Evolutionary conservation across 2,888 invertebrate genomes (phyloP).

Genomic region (Drosophila multiciliata): DNA sequence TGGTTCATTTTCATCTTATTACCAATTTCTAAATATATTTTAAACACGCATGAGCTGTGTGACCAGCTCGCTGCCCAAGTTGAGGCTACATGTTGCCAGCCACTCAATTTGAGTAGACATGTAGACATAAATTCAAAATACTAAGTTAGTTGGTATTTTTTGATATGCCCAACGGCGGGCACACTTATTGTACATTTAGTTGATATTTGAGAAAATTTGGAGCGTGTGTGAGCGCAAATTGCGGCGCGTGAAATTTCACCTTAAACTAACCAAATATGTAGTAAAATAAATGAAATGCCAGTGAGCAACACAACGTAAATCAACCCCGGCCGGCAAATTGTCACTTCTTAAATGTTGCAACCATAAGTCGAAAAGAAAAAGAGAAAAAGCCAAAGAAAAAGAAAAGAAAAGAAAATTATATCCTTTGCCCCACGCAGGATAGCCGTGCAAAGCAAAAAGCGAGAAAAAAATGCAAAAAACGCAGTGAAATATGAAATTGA

Average conservation of each 20-base stretch:
- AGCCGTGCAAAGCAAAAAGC: constrained; percentile 61
- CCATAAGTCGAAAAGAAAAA: constrained; percentile 14
- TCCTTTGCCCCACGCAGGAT: constrained; percentile 72
- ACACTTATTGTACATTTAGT: constrained; percentile 42
- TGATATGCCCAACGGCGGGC: constrained; percentile 8
- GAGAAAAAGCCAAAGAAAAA: constrained; percentile 18
- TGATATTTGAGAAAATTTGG: constrained; percentile 60
- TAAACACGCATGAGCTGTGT: background rate
- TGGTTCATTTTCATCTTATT: background rate
- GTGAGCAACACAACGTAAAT: constrained; percentile 20
- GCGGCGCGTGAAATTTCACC: constrained; percentile 46
- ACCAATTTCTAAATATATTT: background rate
- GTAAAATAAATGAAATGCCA: constrained; percentile 31
- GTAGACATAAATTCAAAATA: constrained; percentile 29
- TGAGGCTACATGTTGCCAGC: constrained; percentile 15
- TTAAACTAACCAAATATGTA: constrained; percentile 56
- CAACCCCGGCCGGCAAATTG: constrained; percentile 28
- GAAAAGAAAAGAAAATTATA: constrained; percentile 53
- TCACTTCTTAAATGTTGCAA: constrained; percentile 26
- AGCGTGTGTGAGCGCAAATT: constrained; percentile 46
- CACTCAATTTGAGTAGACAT: constrained; percentile 6
- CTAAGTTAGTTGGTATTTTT: constrained; percentile 20
- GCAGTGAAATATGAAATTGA: constrained; percentile 44
- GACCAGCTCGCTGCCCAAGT: background rate
- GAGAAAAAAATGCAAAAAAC: constrained; percentile 40